phyloP scores from a whole-genome alignment of 2,888 invertebrate species.

The Selenia dentaria region DNA sequence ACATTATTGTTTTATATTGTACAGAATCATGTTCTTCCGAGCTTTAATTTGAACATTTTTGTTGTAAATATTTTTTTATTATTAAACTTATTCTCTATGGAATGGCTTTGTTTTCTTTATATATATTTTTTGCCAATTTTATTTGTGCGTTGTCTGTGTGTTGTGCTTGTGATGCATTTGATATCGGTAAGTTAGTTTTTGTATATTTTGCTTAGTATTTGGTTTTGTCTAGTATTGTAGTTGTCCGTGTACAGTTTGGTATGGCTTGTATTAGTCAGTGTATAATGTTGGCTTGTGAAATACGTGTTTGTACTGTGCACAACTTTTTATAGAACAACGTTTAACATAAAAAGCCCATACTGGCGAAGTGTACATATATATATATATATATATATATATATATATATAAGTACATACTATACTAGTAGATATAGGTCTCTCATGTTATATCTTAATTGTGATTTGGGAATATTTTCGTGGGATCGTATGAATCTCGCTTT shows the following conservation, averaged over 20 bases:
- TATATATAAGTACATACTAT: too few species aligned
- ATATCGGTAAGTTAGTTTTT: slow-evolving; percentile 60
- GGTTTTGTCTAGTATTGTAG: slow-evolving; percentile 11
- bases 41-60: slow-evolving; percentile 81
- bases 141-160: slow-evolving; percentile 58
- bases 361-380: too few species aligned
- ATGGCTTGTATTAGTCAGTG: background rate
- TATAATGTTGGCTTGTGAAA: too few species aligned
- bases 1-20: slow-evolving; percentile 52
- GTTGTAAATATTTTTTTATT: slow-evolving; percentile 79
- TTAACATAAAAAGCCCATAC: too few species aligned
- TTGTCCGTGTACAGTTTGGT: slow-evolving; percentile 1
- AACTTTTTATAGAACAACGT: too few species aligned
- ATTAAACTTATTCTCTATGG: slow-evolving; percentile 79
- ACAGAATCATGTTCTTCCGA: slow-evolving; percentile 81
- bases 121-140: slow-evolving; percentile 64
- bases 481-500: too few species aligned
- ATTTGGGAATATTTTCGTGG: too few species aligned
- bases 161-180: slow-evolving; percentile 58
- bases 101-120: slow-evolving; percentile 72
- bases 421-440: too few species aligned
- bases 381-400: too few species aligned
- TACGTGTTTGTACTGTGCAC: too few species aligned
- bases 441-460: too few species aligned
- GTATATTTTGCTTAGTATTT: slow-evolving; percentile 28